Evolutionary conservation across 1,140 invertebrate genomes (phyloP).

Genomic region (Ceratosolen solmsi): DNA sequence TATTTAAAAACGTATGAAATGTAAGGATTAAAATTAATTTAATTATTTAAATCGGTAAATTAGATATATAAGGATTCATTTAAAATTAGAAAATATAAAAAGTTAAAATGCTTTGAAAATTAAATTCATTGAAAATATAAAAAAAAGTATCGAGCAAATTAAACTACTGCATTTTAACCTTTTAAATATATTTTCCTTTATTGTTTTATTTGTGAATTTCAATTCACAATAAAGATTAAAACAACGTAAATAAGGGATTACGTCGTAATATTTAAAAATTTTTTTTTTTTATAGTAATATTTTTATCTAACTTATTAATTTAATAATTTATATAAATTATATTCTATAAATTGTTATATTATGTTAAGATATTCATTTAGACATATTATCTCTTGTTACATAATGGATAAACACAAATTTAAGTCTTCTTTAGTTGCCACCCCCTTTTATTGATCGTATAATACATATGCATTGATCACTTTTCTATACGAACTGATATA

Average conservation of each 20-base stretch:
- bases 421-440: neutral
- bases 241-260: neutral
- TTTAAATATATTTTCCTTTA: neutral
- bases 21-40: no score
- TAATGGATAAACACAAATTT: neutral
- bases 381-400: neutral
- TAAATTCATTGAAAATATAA: neutral
- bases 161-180: neutral
- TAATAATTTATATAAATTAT: neutral
- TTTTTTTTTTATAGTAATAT: neutral
- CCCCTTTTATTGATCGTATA: neutral
- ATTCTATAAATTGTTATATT: neutral
- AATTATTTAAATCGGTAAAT: neutral
- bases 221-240: neutral
- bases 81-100: neutral
- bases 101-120: neutral
- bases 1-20: neutral
- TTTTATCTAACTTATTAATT: neutral
- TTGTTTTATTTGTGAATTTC: neutral
- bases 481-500: neutral
- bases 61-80: neutral
- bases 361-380: neutral
- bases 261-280: neutral
- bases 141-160: neutral
- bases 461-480: neutral